These are phyloP conservation scores for Oxystoma pomonae DNA, from an alignment of 2,888 invertebrate species.

Conservation along the genomic window DNA sequence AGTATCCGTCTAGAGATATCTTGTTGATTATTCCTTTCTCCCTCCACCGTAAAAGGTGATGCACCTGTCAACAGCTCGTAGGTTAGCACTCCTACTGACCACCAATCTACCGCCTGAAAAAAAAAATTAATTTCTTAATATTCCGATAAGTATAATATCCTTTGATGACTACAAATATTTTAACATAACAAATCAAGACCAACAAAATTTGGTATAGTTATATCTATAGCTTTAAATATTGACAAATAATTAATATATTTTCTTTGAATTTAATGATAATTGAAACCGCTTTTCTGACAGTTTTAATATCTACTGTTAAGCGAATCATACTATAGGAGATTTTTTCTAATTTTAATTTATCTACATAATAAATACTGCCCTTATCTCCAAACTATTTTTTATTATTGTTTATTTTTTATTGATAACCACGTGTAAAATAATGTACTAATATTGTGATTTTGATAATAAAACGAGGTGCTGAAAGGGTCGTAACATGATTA, in stretches of 20 bases:
- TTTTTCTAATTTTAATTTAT: no score
- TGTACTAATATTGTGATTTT: background rate
- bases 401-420: background rate
- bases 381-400: no score
- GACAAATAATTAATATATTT: no score
- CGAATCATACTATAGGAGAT: no score
- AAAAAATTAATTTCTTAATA: constrained; percentile 37
- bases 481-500: background rate
- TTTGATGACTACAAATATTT: no score
- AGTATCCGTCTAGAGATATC: constrained; percentile 92
- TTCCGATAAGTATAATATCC: no score
- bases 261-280: no score
- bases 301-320: no score
- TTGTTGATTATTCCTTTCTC: constrained; percentile 88
- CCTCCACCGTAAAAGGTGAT: constrained; percentile 95
- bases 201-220: background rate
- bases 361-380: no score
- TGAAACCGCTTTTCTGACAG: no score
- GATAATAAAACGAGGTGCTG: background rate
- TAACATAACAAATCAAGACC: no score
- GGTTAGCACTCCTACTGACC: constrained; percentile 95
- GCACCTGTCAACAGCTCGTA: constrained; percentile 96
- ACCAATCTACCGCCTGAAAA: constrained; percentile 93
- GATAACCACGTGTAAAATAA: background rate
- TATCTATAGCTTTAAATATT: no score